A percentile compares a stretch with the other conserved stretches of the same genome.
These are phyloP conservation scores for Bos indicus DNA, from an alignment of 2,113 vertebrate genomes.

Conservation along the genomic window DNA sequence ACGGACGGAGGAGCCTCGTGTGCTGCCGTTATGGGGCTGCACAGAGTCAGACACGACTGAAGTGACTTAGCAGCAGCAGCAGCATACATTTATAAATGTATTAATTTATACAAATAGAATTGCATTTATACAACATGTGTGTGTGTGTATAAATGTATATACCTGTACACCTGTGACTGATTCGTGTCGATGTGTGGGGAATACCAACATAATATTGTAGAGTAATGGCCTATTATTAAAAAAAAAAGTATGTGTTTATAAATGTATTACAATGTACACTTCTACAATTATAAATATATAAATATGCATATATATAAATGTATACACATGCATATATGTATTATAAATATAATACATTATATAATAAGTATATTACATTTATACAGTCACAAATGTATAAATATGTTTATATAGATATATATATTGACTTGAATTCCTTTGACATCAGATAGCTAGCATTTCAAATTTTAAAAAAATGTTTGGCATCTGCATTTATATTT, in stretches of 20 bases:
- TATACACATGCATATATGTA: background rate
- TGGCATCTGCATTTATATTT: background rate
- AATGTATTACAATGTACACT: background rate
- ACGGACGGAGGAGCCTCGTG: no score
- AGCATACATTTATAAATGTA: background rate
- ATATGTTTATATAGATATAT: background rate
- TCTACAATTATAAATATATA: background rate
- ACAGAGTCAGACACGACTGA: no score
- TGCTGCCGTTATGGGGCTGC: rapidly evolving
- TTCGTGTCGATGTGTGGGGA: background rate
- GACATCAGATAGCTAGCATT: background rate
- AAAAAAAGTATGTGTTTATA: background rate
- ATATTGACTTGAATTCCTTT: background rate
- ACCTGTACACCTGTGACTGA: background rate
- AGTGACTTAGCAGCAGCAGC: no score
- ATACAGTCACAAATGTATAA: background rate
- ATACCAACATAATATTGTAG: background rate
- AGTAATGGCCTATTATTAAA: background rate
- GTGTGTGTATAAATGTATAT: background rate
- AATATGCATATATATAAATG: background rate
- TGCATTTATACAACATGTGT: background rate
- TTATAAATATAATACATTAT: background rate
- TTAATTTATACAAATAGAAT: background rate
- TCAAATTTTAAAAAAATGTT: background rate
- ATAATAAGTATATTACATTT: background rate